Conservation (phyloP, 2,113 vertebrate species). For the Macroglossus sobrinus region DNA sequence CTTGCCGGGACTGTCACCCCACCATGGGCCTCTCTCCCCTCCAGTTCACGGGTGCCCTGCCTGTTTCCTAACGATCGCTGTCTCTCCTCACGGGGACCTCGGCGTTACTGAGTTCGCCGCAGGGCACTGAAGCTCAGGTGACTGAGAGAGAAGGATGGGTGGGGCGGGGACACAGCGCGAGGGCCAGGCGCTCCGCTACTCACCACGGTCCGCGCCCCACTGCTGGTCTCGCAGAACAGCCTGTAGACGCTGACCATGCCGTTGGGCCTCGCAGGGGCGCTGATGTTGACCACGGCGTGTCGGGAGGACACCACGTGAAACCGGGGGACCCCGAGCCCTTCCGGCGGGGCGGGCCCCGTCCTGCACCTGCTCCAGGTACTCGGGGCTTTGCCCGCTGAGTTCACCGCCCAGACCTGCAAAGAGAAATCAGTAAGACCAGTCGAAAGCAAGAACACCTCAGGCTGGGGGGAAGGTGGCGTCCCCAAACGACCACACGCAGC, state of each 20-base stretch:
- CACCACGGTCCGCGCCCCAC: constrained; percentile 85
- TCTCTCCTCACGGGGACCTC: neutral
- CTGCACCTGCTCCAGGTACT: constrained; percentile 87
- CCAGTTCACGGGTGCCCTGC: neutral
- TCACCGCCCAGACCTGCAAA: constrained; percentile 90
- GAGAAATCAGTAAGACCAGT: constrained; percentile 48
- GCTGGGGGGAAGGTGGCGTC: neutral
- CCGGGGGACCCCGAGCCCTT: constrained; percentile 84
- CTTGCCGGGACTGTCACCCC: too few relatives aligned
- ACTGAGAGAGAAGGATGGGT: neutral
- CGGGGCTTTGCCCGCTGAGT: constrained; percentile 85
- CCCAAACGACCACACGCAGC: neutral
- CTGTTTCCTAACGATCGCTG: neutral
- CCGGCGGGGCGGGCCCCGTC: constrained; percentile 91
- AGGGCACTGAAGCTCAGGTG: constrained; percentile 14
- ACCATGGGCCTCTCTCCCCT: neutral
- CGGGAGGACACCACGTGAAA: constrained; percentile 86
- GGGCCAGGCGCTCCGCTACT: constrained; percentile 35
- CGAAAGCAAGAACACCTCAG: neutral
- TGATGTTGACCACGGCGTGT: constrained; percentile 87
- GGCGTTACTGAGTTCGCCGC: neutral
- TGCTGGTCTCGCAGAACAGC: constrained; percentile 83
- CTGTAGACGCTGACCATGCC: constrained; percentile 92
- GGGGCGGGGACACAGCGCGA: neutral
- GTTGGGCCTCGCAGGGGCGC: constrained; percentile 85